Base-by-base conservation (phyloP, 2,797 vertebrate genomes). In the Knipowitschia caucasica region DNA sequence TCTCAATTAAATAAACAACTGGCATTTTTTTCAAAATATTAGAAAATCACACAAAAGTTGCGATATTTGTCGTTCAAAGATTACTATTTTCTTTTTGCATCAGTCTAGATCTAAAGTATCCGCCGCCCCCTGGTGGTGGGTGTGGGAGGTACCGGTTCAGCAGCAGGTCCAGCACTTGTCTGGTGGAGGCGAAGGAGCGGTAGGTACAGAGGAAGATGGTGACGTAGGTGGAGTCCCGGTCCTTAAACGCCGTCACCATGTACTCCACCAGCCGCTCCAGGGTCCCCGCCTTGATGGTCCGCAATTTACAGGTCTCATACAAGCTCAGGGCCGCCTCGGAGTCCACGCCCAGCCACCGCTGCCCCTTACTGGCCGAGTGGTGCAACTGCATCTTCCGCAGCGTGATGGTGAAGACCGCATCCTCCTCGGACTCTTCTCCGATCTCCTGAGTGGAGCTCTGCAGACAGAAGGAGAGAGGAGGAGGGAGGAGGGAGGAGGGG, bases 391-490 rank as follows among this genome's bases (percentile, higher is more conserved):
- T 93, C 78, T 95, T 98, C 42, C 94, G 92, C 59, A 97, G 91
- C 0, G 96, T 94, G 88, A 99, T 96, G 86, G 95, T 95, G 86
- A 96, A 98, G 86, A 98, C 86, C 31, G 95, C 93, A 0, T 95
- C 95, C 29, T 97, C 94, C 87, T 96, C 93, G 60, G 94, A 90
- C 90, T 98, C 96, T 88, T 99, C 96, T 12, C 94, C 95, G 0
- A 99, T 98, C 94, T 99, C 96, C 93, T 99, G 96, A 51, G 95
- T 95, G 78, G 93, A 94, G 91, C 93, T 98, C 96, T 99, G 77
- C 0, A 1, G n/a, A n/a, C n/a, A 34, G n/a, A 29, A 0, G 7
- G 15, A 1, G 10, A 53, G 40, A 47, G 24, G 17, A 0, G 47
- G 26, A 64, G 5, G 5, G 45, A n/a, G n/a, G n/a, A 1, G n/a